A percentile compares a stretch with the other conserved stretches of the same genome.
phyloP scores from a whole-genome alignment of 1,140 invertebrate species.

The Drosophila paulistorum region DNA sequence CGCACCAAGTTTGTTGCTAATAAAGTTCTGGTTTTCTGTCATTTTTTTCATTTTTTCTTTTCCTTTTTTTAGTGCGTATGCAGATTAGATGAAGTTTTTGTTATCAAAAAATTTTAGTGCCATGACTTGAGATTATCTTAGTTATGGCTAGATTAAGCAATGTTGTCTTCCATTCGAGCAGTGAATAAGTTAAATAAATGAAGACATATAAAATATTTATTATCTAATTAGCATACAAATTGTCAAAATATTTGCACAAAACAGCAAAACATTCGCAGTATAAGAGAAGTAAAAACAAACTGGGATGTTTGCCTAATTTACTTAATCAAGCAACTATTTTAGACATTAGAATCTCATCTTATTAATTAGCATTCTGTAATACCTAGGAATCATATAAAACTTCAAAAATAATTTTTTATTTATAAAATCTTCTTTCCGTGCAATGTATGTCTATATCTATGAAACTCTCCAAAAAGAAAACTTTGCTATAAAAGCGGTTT shows the following conservation, averaged over 20 bases:
- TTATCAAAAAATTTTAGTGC: background rate
- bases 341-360: too few species aligned
- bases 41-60: slow-evolving; percentile 17
- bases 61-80: slow-evolving; percentile 1
- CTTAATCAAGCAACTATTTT: too few species aligned
- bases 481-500: background rate
- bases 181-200: background rate
- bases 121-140: slow-evolving; percentile 4
- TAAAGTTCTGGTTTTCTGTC: slow-evolving; percentile 47
- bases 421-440: background rate
- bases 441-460: background rate
- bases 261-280: background rate
- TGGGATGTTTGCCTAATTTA: too few species aligned
- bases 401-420: background rate
- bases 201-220: background rate
- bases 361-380: too few species aligned
- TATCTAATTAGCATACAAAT: background rate
- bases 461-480: background rate
- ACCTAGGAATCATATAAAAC: background rate
- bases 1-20: slow-evolving; percentile 50
- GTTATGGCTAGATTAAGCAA: background rate
- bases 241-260: background rate
- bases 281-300: background rate
- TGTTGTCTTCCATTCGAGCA: background rate
- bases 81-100: slow-evolving; percentile 3